These are phyloP conservation scores for Cosmorhoe ocellata DNA, from an alignment of 2,888 invertebrate species.

Conservation along the genomic window DNA sequence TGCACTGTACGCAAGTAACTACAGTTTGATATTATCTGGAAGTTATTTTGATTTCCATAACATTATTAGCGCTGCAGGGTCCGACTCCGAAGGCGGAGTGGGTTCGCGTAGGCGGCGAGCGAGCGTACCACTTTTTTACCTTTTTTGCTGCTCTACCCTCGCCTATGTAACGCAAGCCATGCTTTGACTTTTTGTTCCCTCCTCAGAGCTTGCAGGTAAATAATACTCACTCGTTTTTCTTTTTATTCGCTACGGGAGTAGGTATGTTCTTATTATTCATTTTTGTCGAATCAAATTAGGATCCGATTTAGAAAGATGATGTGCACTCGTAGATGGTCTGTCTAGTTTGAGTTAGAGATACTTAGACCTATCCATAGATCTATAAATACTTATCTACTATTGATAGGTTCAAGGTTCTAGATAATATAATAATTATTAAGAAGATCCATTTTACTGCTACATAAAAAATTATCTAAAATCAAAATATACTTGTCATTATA, in stretches of 20 bases:
- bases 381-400: too few species aligned
- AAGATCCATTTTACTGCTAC: too few species aligned
- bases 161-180: slow-evolving; percentile 48
- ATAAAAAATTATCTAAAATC: too few species aligned
- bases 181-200: slow-evolving; percentile 59
- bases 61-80: slow-evolving; percentile 34
- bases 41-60: slow-evolving; percentile 4
- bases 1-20: too few species aligned
- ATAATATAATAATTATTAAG: too few species aligned
- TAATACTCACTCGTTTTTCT: slow-evolving; percentile 59
- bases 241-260: slow-evolving; percentile 59
- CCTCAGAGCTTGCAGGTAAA: slow-evolving; percentile 70
- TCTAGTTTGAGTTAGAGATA: too few species aligned
- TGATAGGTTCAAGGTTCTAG: too few species aligned
- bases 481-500: too few species aligned
- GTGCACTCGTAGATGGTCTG: neutral
- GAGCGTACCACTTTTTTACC: slow-evolving; percentile 54
- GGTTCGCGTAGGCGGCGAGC: slow-evolving; percentile 66
- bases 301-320: neutral
- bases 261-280: slow-evolving; percentile 40
- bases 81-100: slow-evolving; percentile 35
- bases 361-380: too few species aligned
- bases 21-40: neutral
- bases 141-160: slow-evolving; percentile 76
- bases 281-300: slow-evolving; percentile 25